Evolutionary conservation across 2,797 vertebrate species (phyloP).

Genomic region (Crocidura indochinensis): DNA sequence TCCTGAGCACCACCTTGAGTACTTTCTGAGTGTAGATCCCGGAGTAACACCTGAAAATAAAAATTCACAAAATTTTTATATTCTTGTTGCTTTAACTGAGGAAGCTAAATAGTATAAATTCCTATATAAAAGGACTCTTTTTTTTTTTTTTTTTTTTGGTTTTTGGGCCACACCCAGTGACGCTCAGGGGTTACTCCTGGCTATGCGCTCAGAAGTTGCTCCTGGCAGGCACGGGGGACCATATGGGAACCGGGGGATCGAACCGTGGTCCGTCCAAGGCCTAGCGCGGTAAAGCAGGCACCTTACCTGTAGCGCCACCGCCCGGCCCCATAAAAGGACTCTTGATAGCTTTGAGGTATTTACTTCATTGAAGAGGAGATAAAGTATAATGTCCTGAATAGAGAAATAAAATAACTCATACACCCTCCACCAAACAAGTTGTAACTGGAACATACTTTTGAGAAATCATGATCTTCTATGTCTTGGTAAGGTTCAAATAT

Average conservation of each 20-base stretch:
- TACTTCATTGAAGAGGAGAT: not conserved
- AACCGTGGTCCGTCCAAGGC: too few relatives aligned
- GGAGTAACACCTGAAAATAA: too few relatives aligned
- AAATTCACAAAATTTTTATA: not conserved
- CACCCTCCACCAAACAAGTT: not conserved
- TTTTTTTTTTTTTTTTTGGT: too few relatives aligned
- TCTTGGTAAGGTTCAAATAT: slow-evolving; percentile 13
- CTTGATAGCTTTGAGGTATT: not conserved
- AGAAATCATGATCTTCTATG: not conserved
- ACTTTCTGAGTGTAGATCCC: too few relatives aligned
- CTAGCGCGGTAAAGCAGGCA: too few relatives aligned
- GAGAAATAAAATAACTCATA: not conserved
- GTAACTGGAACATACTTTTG: not conserved
- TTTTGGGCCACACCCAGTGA: too few relatives aligned
- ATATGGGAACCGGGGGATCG: too few relatives aligned
- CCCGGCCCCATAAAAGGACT: slow-evolving; percentile 22
- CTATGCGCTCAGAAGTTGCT: too few relatives aligned
- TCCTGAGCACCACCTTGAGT: too few relatives aligned
- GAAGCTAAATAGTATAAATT: slow-evolving; percentile 34
- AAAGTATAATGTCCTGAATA: not conserved
- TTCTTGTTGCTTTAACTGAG: not conserved
- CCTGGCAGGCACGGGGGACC: too few relatives aligned
- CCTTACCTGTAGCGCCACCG: too few relatives aligned
- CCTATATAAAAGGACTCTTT: not conserved
- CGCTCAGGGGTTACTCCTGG: too few relatives aligned